Conservation (phyloP, 2,888 invertebrate genomes). For the Drosophila mercatorum region DNA sequence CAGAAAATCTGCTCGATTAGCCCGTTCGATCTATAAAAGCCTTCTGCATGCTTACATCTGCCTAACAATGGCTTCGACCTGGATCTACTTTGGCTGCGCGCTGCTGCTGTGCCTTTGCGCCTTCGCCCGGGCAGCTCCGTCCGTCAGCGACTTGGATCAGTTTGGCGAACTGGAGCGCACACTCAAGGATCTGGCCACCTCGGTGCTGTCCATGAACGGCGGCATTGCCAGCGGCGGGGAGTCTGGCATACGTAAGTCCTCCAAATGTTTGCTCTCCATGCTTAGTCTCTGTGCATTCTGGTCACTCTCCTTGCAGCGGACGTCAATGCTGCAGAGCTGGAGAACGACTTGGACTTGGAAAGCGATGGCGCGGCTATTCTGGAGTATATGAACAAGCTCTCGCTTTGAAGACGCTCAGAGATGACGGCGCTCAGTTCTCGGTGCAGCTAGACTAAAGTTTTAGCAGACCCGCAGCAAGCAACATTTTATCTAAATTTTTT, state of each 20-base stretch:
- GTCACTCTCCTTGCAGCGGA: not conserved
- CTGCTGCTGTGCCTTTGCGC: conserved; percentile 31
- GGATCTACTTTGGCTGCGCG: conserved; percentile 10
- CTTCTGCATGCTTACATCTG: conserved; percentile 1
- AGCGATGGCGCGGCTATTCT: conserved; percentile 16
- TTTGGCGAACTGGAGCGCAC: conserved; percentile 59
- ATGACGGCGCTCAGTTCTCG: conserved; percentile 24
- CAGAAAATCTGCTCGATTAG: conserved; percentile 31
- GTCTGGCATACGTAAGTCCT: conserved; percentile 11
- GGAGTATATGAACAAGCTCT: conserved; percentile 36
- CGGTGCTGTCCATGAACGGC: conserved; percentile 58
- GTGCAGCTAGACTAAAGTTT: conserved; percentile 40
- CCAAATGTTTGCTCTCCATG: too few relatives aligned
- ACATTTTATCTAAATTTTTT: not conserved
- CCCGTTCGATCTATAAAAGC: conserved; percentile 28
- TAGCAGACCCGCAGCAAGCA: conserved; percentile 39
- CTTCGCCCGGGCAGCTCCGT: conserved; percentile 51
- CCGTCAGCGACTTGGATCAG: conserved; percentile 40
- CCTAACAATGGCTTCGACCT: conserved; percentile 41
- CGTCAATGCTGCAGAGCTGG: conserved; percentile 12
- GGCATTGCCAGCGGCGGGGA: not conserved
- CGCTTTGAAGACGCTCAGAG: conserved; percentile 1
- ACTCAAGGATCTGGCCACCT: conserved; percentile 62
- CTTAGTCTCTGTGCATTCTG: too few relatives aligned
- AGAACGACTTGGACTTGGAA: conserved; percentile 12